phyloP scores from a whole-genome alignment of 2,797 vertebrate species.

The Chelmon rostratus region DNA sequence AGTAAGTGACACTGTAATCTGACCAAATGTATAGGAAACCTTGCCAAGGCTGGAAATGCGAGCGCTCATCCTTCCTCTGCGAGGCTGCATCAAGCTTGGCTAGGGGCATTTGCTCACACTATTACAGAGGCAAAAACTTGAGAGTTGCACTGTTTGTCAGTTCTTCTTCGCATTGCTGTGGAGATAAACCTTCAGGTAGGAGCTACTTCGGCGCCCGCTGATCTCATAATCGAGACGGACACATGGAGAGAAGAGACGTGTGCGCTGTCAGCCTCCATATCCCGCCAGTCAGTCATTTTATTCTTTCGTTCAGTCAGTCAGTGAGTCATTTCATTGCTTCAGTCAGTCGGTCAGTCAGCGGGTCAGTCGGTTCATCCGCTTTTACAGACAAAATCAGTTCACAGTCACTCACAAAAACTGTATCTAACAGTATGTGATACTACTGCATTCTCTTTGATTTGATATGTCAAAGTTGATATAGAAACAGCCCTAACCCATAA shows the following conservation, averaged over 20 bases:
- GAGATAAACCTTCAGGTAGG: constrained; percentile 50
- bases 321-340: constrained; percentile 60
- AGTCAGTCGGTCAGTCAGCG: constrained; percentile 41
- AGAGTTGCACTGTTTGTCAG: constrained; percentile 56
- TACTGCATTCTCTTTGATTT: not conserved
- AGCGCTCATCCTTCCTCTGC: not conserved
- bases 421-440: not conserved
- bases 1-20: not conserved
- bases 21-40: constrained; percentile 8
- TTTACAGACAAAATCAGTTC: constrained; percentile 20
- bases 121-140: constrained; percentile 44
- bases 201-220: constrained; percentile 54
- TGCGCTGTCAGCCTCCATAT: constrained; percentile 71
- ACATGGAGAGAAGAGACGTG: constrained; percentile 56
- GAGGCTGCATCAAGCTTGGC: constrained; percentile 26
- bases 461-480: not conserved
- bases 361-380: constrained; percentile 34
- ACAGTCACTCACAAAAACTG: not conserved
- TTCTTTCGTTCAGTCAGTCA: constrained; percentile 56
- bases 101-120: constrained; percentile 18
- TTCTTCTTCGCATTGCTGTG: constrained; percentile 48
- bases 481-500: no score
- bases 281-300: constrained; percentile 73
- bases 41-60: not conserved
- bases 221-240: constrained; percentile 70